A percentile compares a stretch with the other conserved stretches of the same genome.
These are phyloP conservation scores for Babylonia areolata DNA, from an alignment of 1,140 invertebrate genomes.

Conservation along the genomic window DNA sequence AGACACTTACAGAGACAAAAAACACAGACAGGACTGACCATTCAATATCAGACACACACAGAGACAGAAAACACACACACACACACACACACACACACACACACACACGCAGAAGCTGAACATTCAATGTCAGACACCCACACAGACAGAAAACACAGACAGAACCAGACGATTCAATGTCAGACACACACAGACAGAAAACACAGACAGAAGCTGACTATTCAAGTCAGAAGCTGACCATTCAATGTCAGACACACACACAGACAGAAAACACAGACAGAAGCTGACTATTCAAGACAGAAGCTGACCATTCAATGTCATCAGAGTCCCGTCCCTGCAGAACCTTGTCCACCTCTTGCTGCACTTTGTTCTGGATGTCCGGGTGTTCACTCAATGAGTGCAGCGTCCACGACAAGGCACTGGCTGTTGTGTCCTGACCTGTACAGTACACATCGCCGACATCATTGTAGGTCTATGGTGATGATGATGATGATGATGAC, in stretches of 20 bases:
- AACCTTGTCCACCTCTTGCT: slow-evolving; percentile 86
- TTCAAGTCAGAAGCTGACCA: neutral
- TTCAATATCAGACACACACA: too few species aligned
- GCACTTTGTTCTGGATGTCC: slow-evolving; percentile 85
- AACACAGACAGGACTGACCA: too few species aligned
- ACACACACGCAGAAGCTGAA: too few species aligned
- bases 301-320: slow-evolving; percentile 49
- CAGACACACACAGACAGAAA: too few species aligned
- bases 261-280: too few species aligned
- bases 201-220: too few species aligned
- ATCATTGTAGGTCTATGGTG: neutral
- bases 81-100: too few species aligned
- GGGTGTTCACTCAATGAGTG: slow-evolving; percentile 86
- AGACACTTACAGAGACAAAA: neutral
- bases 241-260: too few species aligned
- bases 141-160: too few species aligned
- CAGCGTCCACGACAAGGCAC: slow-evolving; percentile 83
- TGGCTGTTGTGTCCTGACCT: slow-evolving; percentile 68
- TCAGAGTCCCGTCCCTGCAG: slow-evolving; percentile 78
- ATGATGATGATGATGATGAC: neutral
- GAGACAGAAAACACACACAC: neutral
- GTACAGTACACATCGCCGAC: neutral
- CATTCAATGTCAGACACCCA: too few species aligned
- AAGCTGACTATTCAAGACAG: too few species aligned
- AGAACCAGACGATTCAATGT: too few species aligned